phyloP scores from a whole-genome alignment of 2,113 vertebrate genomes.

The Loxodonta africana region DNA sequence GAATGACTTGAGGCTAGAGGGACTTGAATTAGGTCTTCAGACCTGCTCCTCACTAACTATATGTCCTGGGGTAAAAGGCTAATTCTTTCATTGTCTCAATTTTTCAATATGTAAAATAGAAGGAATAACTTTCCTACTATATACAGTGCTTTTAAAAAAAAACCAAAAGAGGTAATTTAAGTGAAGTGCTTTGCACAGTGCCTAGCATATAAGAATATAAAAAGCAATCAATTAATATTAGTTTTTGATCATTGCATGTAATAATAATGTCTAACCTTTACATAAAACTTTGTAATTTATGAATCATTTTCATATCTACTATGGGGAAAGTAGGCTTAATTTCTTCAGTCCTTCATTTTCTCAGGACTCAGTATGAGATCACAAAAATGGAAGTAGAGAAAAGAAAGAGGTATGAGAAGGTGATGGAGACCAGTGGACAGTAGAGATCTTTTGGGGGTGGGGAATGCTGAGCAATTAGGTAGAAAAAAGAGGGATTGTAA shows the following conservation, averaged over 20 bases:
- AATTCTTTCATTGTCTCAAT: background rate
- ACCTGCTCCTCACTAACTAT: background rate
- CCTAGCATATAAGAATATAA: background rate
- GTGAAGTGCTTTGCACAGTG: background rate
- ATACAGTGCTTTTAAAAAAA: background rate
- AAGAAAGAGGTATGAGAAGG: background rate
- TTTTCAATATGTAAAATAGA: background rate
- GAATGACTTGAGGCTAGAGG: background rate
- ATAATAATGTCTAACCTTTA: background rate
- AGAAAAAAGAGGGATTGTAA: background rate
- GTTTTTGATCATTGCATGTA: background rate
- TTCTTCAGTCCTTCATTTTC: background rate
- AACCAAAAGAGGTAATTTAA: background rate
- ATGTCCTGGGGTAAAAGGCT: background rate
- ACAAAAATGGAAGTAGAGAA: background rate
- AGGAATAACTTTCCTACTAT: background rate
- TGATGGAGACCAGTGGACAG: no score
- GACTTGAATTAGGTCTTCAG: background rate
- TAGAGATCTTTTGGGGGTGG: no score
- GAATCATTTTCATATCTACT: background rate
- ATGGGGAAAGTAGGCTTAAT: background rate
- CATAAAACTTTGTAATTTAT: background rate
- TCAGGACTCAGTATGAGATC: background rate
- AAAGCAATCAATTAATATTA: background rate
- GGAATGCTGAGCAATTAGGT: background rate